A percentile compares a stretch with the other conserved stretches of the same genome.
phyloP scores from a whole-genome alignment of 1,140 invertebrate species.

The Drosophila navojoa region DNA sequence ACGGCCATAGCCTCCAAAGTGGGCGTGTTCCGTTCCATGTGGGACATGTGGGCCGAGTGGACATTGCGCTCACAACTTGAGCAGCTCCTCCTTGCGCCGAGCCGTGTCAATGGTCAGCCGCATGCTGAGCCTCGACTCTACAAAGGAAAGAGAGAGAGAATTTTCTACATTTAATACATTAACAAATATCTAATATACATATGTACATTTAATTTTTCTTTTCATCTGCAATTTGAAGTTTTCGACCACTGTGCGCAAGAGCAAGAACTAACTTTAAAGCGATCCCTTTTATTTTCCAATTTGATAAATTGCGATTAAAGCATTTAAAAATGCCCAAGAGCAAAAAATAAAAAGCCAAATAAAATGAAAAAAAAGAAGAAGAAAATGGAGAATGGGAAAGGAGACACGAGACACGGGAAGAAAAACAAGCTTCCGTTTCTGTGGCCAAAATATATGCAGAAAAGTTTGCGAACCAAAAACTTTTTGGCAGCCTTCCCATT shows the following conservation, averaged over 20 bases:
- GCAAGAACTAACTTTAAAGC: conserved; percentile 18
- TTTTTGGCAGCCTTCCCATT: conserved; percentile 66
- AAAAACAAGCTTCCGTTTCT: conserved; percentile 78
- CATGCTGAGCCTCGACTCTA: conserved; percentile 14
- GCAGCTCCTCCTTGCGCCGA: conserved; percentile 2
- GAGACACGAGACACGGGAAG: conserved; percentile 76
- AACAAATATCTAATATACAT: too few relatives aligned
- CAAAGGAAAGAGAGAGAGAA: not conserved
- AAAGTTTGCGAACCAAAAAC: conserved; percentile 76
- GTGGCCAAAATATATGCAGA: conserved; percentile 76
- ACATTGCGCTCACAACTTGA: conserved; percentile 57
- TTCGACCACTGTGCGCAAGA: too few relatives aligned
- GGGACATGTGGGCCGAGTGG: conserved; percentile 48
- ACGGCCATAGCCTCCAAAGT: conserved; percentile 44
- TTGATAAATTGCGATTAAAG: conserved; percentile 81
- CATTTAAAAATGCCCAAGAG: conserved; percentile 62
- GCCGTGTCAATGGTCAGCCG: conserved; percentile 4
- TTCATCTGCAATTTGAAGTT: too few relatives aligned
- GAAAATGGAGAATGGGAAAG: conserved; percentile 59
- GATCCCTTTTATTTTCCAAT: conserved; percentile 59
- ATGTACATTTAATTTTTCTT: too few relatives aligned
- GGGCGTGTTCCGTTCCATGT: conserved; percentile 64
- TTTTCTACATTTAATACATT: too few relatives aligned
- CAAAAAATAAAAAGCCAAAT: not conserved
- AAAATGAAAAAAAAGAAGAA: conserved; percentile 35